Evolutionary conservation across 1,140 invertebrate genomes (phyloP).

Genomic region (Aphelinus atriplicis): DNA sequence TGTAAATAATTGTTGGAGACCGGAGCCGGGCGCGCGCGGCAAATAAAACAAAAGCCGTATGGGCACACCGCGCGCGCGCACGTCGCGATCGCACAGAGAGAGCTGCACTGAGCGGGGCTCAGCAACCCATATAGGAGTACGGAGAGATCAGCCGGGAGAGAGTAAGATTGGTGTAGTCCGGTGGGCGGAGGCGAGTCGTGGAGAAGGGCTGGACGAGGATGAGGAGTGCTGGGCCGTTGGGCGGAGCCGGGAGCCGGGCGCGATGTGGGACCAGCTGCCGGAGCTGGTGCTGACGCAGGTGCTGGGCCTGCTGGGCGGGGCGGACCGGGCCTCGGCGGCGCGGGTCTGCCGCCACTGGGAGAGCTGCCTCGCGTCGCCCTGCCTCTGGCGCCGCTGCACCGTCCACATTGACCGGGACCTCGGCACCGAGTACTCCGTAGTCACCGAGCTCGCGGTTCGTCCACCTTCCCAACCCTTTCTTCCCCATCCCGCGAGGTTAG

Average conservation of each 20-base stretch:
- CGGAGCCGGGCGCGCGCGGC: too few species aligned
- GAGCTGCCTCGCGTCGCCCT: slow-evolving; percentile 54
- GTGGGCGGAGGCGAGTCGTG: neutral
- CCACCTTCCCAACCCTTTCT: neutral
- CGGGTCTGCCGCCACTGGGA: slow-evolving; percentile 59
- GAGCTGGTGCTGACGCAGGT: slow-evolving; percentile 64
- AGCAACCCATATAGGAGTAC: too few species aligned
- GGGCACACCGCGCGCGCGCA: too few species aligned
- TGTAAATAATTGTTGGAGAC: too few species aligned
- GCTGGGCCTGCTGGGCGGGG: slow-evolving; percentile 55
- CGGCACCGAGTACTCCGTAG: slow-evolving; percentile 50
- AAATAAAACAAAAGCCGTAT: too few species aligned
- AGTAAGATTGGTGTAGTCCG: too few species aligned
- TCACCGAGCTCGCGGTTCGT: slow-evolving; percentile 53
- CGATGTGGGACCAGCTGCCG: slow-evolving; percentile 65
- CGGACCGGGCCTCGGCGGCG: slow-evolving; percentile 53
- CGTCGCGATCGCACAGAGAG: too few species aligned
- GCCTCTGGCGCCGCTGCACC: slow-evolving; percentile 61
- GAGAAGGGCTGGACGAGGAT: slow-evolving; percentile 3
- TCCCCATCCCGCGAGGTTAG: neutral
- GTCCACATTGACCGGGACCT: slow-evolving; percentile 60
- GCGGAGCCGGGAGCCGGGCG: neutral
- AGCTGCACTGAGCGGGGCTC: too few species aligned
- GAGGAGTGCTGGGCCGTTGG: neutral
- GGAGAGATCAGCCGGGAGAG: too few species aligned